Percentiles rank a stretch among this genome's conserved stretches.
These are phyloP conservation scores for Drosophila parabipectinata DNA, from an alignment of 1,140 invertebrate genomes.

Conservation along the genomic window DNA sequence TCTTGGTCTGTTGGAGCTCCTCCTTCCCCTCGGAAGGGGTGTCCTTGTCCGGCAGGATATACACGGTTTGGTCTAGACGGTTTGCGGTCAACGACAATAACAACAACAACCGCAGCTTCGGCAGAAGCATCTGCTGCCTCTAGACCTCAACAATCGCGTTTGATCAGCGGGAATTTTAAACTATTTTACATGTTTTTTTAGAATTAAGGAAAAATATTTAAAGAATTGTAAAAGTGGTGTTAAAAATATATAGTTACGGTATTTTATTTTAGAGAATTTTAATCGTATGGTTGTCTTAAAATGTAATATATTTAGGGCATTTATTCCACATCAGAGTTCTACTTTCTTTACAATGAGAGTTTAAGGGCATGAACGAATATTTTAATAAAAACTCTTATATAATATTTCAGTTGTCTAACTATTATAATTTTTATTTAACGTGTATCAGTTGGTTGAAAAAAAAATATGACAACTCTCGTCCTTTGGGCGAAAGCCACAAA, in stretches of 20 bases:
- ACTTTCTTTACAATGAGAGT: no score
- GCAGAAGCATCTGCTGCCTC: conserved; percentile 14
- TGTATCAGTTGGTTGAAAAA: conserved; percentile 29
- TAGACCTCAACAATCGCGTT: conserved; percentile 36
- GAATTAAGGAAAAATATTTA: conserved; percentile 2
- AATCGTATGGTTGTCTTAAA: no score
- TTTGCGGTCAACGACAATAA: conserved; percentile 50
- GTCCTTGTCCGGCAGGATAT: conserved; percentile 36
- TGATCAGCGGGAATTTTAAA: conserved; percentile 41
- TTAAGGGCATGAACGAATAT: neutral
- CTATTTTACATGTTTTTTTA: conserved; percentile 6
- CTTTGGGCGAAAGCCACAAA: conserved; percentile 74
- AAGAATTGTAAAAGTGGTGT: neutral
- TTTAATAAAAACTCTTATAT: neutral
- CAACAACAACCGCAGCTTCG: conserved; percentile 28
- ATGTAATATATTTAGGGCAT: no score
- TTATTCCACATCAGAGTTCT: no score
- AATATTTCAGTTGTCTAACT: neutral
- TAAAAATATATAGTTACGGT: neutral
- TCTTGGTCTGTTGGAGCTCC: neutral
- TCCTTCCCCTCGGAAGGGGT: neutral
- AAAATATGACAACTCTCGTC: conserved; percentile 68
- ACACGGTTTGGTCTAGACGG: conserved; percentile 60
- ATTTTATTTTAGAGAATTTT: neutral
- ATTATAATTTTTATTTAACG: conserved; percentile 15